Base-by-base conservation (phyloP, 2,113 vertebrate species). In the Boulengeromyrus knoepffleri region DNA sequence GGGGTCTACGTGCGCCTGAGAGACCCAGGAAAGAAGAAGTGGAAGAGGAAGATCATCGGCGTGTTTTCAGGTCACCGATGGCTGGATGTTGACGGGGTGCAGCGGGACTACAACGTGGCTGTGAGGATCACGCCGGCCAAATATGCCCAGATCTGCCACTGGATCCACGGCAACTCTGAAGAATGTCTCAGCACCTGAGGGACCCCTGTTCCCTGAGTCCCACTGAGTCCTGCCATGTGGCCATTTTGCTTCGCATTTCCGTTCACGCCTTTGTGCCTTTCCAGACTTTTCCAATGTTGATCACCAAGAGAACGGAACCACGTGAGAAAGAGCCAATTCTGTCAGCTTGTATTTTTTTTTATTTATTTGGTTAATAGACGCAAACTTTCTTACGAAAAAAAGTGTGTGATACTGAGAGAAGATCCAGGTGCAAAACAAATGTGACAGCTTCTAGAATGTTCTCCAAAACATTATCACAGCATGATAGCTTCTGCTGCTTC, bases 21-120 rank as follows among this genome's bases (percentile, higher is more conserved):
- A 92, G 99, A 99, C 88, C 96, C 97, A 0, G 96, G 96, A 91
- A 96, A 96, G 91, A 97, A 96, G 93, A 97, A 96, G 19, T 99
- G 99, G 98, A 98, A 95, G 91, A 96, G 99, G 91, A 99, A 98
- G 93, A 97, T 99, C 92, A 96, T 99, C 0, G 99, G 97, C 0
- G 95, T 99, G 39, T 99, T 97, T 92, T 97, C 98, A 0, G 99
- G 98, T 85, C 99, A 99, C 90, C 98, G 98, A 93, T 98, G 97
- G 98, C 97, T 99, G 93, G 97, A 99, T 3, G 95, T 98, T 47
- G 95, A 97, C 0, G 97, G 97, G 0, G 91, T 91, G 62, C 97
- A 97, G 94, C 97, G 97, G 97, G 98, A 99, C 96, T 99, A 98
- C 94, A 99, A 99, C 3, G 97, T 99, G 89, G 99, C 98, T 0